Percentiles rank a stretch among this genome's conserved stretches.
Evolutionary conservation across 1,140 invertebrate species (phyloP).

Genomic region (Caenorhabditis inopinata): DNA sequence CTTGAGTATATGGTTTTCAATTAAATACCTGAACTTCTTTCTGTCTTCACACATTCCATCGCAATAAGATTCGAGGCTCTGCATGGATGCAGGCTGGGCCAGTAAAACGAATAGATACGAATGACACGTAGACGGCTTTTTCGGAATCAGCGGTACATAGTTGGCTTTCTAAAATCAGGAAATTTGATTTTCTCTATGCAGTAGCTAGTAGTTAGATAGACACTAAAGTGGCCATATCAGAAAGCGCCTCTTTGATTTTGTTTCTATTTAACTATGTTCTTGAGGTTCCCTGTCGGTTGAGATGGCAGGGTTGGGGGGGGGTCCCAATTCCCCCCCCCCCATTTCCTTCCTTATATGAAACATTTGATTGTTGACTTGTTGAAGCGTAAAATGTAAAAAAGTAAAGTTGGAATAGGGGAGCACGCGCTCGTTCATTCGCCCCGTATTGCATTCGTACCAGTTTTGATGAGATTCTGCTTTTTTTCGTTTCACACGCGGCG

Average conservation of each 20-base stretch:
- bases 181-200: background rate
- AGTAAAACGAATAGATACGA: conserved; percentile 29
- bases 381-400: background rate
- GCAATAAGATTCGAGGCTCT: background rate
- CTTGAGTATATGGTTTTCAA: background rate
- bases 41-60: conserved; percentile 2
- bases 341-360: background rate
- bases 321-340: background rate
- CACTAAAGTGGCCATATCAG: too few species aligned
- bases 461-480: conserved; percentile 14
- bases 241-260: too few species aligned
- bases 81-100: background rate
- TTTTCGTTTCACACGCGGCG: too few species aligned
- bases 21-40: conserved; percentile 39
- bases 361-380: conserved; percentile 1
- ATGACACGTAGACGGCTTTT: conserved; percentile 26
- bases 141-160: conserved; percentile 15
- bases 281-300: too few species aligned
- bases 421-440: background rate
- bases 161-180: conserved; percentile 34
- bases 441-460: conserved; percentile 29
- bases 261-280: too few species aligned
- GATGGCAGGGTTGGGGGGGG: too few species aligned
- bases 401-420: background rate
- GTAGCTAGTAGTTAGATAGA: too few species aligned